A percentile compares a stretch with the other conserved stretches of the same genome.
These are phyloP conservation scores for Cynaeus angustus DNA, from an alignment of 2,888 invertebrate species.

Conservation along the genomic window DNA sequence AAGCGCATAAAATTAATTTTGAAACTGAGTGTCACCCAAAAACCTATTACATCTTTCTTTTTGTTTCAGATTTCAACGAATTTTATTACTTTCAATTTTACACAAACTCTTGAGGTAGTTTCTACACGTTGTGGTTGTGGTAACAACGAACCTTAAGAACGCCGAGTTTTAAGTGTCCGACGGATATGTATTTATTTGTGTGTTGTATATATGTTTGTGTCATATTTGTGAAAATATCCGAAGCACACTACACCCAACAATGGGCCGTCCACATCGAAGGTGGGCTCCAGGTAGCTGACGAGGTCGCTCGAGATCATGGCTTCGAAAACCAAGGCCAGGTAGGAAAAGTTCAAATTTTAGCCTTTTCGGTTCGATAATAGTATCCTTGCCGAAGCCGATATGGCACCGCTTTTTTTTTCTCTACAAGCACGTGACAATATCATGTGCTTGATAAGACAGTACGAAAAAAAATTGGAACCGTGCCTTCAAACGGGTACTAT, in stretches of 20 bases:
- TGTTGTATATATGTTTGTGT: slow-evolving; percentile 58
- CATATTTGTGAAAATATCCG: slow-evolving; percentile 56
- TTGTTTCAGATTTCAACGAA: slow-evolving; percentile 51
- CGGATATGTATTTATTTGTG: slow-evolving; percentile 62
- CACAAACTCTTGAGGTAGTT: slow-evolving; percentile 47
- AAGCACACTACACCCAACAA: slow-evolving; percentile 82
- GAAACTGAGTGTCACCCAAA: slow-evolving; percentile 16
- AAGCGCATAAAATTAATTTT: slow-evolving; percentile 33
- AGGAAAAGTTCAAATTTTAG: slow-evolving; percentile 65
- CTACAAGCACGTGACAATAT: neutral
- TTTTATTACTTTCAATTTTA: slow-evolving; percentile 50
- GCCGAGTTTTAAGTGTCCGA: slow-evolving; percentile 44
- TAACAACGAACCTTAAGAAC: slow-evolving; percentile 33
- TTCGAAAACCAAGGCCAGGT: slow-evolving; percentile 91
- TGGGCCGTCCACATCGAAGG: slow-evolving; percentile 90
- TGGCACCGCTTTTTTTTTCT: slow-evolving; percentile 9
- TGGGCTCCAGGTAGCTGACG: slow-evolving; percentile 78
- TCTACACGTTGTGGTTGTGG: slow-evolving; percentile 28
- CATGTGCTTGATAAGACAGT: neutral
- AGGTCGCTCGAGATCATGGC: slow-evolving; percentile 86
- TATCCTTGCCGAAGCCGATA: slow-evolving; percentile 48
- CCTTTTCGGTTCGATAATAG: slow-evolving; percentile 51
- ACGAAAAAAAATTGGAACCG: neutral
- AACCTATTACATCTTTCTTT: slow-evolving; percentile 34
- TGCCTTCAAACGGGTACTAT: neutral